Percentiles rank a stretch among this genome's conserved stretches.
Evolutionary conservation across 2,113 vertebrate genomes (phyloP).

Genomic region (Melanerpes formicivorus): DNA sequence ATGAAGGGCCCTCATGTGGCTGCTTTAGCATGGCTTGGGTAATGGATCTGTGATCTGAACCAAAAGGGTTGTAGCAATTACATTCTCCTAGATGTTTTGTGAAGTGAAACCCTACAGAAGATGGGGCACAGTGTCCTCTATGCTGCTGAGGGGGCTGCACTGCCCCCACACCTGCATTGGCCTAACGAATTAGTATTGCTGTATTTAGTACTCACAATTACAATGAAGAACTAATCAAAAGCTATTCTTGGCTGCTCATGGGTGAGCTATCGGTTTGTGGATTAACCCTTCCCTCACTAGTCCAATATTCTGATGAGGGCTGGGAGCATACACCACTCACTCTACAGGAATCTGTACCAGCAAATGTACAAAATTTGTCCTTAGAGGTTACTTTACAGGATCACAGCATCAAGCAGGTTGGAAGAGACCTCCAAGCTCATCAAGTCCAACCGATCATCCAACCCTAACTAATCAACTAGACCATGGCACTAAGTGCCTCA

Average conservation of each 20-base stretch:
- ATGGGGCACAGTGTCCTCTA: accelerated
- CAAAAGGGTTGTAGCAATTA: background rate
- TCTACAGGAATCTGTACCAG: background rate
- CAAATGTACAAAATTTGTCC: background rate
- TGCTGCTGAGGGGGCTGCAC: accelerated
- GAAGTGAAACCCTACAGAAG: background rate
- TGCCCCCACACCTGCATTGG: accelerated
- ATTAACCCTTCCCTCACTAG: background rate
- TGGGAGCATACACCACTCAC: accelerated
- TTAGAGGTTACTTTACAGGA: background rate
- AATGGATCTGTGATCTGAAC: background rate
- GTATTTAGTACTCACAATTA: background rate
- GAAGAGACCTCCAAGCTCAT: no score
- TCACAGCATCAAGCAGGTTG: no score
- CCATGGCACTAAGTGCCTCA: no score
- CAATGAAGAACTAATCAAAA: background rate
- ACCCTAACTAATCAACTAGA: no score
- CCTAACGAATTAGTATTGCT: background rate
- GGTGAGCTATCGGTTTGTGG: background rate
- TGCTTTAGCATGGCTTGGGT: background rate
- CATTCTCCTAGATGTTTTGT: background rate
- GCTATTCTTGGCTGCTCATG: background rate
- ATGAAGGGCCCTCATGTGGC: background rate
- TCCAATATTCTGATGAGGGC: background rate
- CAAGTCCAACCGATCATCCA: no score